Base-by-base conservation (phyloP, 2,113 vertebrate genomes). In the Alaudala cheleensis region DNA sequence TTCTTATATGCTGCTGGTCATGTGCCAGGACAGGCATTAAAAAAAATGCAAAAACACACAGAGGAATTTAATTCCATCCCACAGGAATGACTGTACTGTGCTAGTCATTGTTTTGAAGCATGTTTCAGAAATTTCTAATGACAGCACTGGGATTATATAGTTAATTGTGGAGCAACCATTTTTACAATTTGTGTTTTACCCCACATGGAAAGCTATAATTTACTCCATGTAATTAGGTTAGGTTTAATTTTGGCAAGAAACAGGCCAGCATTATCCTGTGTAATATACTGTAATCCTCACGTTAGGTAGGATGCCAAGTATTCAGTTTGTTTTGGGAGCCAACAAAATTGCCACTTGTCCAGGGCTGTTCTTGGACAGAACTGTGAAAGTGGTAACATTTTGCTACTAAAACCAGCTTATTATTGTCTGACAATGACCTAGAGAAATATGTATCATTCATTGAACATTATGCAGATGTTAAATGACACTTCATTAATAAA, bases 321-420 rank as follows among this genome's bases (percentile, higher is more conserved):
- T 90, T 94, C 80, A 20, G 9, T 93, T 90, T 96, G 88, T 78
- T 96, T 96, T 92, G 90, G 92, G 95, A 97, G 92, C 96, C 96
- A 95, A 71, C 93, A 92, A 95, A 96, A 96, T 88, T 94, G 95
- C 96, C 94, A 95, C 94, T 96, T 96, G 95, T 90, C 90, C 82
- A 64, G 90, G 76, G 90, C 86, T 97, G 94, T 88, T 95, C 86
- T 94, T 97, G 94, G 96, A 94, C 90, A 90, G 85, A 94, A 81
- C 37, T 86, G 82, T 86, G 72, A 92, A 90, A 93, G 49, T 88
- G 82, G 93, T 88, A 88, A 90, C 37, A n/a, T 90, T 94, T 95
- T 93, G 45, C 80, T 94, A 20, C 88, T 92, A 74, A 56, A 92
- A 80, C 20, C 50, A 47, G 29, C 72, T 86, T 86, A 71, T 93